Percentiles rank a stretch among this genome's conserved stretches.
These are phyloP conservation scores for Plebejus melissa DNA, from an alignment of 2,888 invertebrate species.

Conservation along the genomic window DNA sequence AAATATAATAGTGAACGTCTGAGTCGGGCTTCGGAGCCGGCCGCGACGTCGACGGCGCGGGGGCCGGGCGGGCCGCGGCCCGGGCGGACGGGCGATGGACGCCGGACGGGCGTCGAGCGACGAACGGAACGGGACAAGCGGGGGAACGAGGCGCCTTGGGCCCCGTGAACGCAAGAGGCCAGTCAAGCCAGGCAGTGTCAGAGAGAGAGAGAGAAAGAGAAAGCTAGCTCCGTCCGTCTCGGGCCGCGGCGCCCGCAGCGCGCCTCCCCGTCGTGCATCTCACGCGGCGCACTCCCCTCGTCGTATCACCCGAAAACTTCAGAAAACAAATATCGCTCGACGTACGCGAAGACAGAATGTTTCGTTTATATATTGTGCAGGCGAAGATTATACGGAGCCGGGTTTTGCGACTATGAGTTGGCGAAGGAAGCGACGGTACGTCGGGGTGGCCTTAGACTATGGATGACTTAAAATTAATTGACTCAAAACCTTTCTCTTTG, in stretches of 20 bases:
- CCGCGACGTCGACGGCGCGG: constrained; percentile 48
- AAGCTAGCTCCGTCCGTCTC: constrained; percentile 36
- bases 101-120: neutral
- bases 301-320: constrained; percentile 53
- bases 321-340: constrained; percentile 51
- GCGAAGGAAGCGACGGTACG: constrained; percentile 65
- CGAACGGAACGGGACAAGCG: constrained; percentile 4
- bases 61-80: constrained; percentile 30
- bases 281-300: constrained; percentile 41
- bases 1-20: constrained; percentile 72
- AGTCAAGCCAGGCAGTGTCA: constrained; percentile 32
- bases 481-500: constrained; percentile 58
- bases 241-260: constrained; percentile 41
- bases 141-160: constrained; percentile 21
- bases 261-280: constrained; percentile 66
- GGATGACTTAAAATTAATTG: constrained; percentile 78
- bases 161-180: constrained; percentile 31
- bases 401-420: constrained; percentile 41
- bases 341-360: constrained; percentile 42
- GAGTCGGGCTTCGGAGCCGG: constrained; percentile 58
- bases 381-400: constrained; percentile 55
- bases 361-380: constrained; percentile 67
- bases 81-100: neutral
- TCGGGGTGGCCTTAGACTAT: constrained; percentile 61
- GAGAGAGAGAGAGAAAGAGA: constrained; percentile 23